phyloP scores from a whole-genome alignment of 2,888 invertebrate species.

The Drosophila paracracens region DNA sequence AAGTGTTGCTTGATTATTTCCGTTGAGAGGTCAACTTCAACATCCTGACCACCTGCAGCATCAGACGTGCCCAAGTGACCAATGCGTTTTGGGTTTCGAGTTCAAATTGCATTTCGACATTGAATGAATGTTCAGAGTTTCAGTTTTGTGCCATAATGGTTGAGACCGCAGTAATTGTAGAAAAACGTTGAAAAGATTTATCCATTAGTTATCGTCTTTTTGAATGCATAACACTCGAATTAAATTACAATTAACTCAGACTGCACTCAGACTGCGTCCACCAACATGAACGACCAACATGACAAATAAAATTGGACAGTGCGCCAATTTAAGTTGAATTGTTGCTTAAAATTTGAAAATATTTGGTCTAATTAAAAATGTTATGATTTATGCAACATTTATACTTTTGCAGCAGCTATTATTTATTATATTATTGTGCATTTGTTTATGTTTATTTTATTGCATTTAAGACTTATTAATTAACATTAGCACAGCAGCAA shows the following conservation, averaged over 20 bases:
- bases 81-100: constrained; percentile 40
- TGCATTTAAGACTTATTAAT: constrained; percentile 44
- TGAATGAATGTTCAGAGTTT: constrained; percentile 51
- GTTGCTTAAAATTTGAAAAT: constrained; percentile 11
- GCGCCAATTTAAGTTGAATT: constrained; percentile 5
- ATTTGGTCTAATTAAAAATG: constrained; percentile 57
- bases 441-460: constrained; percentile 35
- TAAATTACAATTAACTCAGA: constrained; percentile 15
- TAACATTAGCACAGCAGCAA: constrained; percentile 31
- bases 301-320: background rate
- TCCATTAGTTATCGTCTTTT: constrained; percentile 49
- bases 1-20: constrained; percentile 86
- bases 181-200: constrained; percentile 46
- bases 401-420: constrained; percentile 17
- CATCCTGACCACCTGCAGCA: constrained; percentile 84
- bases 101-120: constrained; percentile 39
- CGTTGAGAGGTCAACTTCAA: constrained; percentile 85
- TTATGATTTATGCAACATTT: constrained; percentile 18
- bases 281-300: constrained; percentile 48
- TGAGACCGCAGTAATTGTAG: constrained; percentile 43
- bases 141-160: constrained; percentile 24
- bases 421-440: constrained; percentile 42
- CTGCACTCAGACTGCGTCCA: constrained; percentile 42
- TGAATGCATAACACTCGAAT: constrained; percentile 3
- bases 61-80: constrained; percentile 80